Conservation (phyloP, 2,113 vertebrate genomes). For the Sisor rabdophorus region DNA sequence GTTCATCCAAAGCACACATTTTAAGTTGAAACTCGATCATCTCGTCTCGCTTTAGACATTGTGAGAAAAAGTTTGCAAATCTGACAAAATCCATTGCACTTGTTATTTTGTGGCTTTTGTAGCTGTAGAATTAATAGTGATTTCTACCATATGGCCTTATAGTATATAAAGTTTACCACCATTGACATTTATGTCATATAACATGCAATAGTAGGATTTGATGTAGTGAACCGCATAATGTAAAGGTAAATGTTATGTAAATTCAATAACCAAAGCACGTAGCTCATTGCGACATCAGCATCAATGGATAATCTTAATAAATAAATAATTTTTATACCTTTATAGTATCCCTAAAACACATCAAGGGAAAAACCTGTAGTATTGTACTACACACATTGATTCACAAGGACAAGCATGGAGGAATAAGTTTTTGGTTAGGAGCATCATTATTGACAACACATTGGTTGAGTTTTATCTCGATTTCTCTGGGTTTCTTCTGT, state of each 20-base stretch:
- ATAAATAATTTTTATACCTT: neutral
- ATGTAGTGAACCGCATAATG: too few species aligned
- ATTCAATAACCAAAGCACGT: conserved; percentile 56
- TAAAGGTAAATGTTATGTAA: neutral
- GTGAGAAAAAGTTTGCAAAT: conserved; percentile 3
- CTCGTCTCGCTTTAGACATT: conserved; percentile 7
- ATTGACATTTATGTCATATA: conserved; percentile 21
- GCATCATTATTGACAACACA: conserved; percentile 51
- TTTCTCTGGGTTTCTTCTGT: conserved; percentile 45
- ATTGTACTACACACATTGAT: conserved; percentile 35
- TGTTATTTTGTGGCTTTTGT: conserved; percentile 4
- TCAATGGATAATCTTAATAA: conserved; percentile 2
- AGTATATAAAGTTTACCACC: conserved; percentile 7
- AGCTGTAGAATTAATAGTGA: conserved; percentile 21
- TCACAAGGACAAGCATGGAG: conserved; percentile 58
- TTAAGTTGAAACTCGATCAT: conserved; percentile 49
- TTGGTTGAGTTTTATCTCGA: conserved; percentile 49
- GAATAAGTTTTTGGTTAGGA: conserved; percentile 42
- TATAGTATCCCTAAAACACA: conserved; percentile 54
- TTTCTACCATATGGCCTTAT: conserved; percentile 6
- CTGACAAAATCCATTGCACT: conserved; percentile 1
- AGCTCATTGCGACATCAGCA: conserved; percentile 64
- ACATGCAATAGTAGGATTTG: too few species aligned
- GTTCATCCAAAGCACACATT: conserved; percentile 46
- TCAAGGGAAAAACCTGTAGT: conserved; percentile 52